These are phyloP conservation scores for Acanthosepion esculentum DNA, from an alignment of 2,888 invertebrate genomes.

Conservation along the genomic window DNA sequence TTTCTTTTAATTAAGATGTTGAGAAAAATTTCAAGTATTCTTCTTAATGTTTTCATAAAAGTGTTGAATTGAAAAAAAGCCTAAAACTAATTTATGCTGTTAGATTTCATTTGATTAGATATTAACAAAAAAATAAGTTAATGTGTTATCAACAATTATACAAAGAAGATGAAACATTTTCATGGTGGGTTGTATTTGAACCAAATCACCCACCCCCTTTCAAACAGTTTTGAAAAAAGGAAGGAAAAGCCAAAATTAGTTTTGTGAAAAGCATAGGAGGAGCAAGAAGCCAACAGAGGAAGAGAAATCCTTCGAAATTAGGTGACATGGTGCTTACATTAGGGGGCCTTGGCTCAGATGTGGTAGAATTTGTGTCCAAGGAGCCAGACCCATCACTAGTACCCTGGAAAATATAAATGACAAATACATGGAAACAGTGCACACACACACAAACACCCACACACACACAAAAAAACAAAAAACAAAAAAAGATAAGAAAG, in stretches of 20 bases:
- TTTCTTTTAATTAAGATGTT: too few relatives aligned
- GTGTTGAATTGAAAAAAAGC: too few relatives aligned
- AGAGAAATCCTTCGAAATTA: background rate
- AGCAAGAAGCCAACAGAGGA: background rate
- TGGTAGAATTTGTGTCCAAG: constrained; percentile 40
- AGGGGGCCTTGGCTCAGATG: constrained; percentile 35
- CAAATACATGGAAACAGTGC: background rate
- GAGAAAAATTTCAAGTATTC: too few relatives aligned
- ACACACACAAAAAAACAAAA: background rate
- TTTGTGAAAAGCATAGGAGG: background rate
- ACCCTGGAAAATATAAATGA: constrained; percentile 38
- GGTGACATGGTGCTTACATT: constrained; percentile 39
- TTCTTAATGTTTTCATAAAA: too few relatives aligned
- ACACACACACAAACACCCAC: too few relatives aligned
- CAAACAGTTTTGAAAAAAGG: background rate
- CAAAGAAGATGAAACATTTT: too few relatives aligned
- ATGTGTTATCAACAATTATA: too few relatives aligned
- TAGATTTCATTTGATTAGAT: too few relatives aligned
- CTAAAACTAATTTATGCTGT: too few relatives aligned
- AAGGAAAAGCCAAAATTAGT: background rate
- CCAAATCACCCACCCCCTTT: background rate
- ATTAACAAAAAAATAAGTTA: too few relatives aligned
- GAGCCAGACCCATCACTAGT: constrained; percentile 8
- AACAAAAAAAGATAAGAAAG: too few relatives aligned
- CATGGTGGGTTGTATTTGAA: too few relatives aligned